Evolutionary conservation across 2,888 invertebrate species (phyloP), one percentile per base, ranked within the genome.

Genomic region (Vesta saturnalis): DNA sequence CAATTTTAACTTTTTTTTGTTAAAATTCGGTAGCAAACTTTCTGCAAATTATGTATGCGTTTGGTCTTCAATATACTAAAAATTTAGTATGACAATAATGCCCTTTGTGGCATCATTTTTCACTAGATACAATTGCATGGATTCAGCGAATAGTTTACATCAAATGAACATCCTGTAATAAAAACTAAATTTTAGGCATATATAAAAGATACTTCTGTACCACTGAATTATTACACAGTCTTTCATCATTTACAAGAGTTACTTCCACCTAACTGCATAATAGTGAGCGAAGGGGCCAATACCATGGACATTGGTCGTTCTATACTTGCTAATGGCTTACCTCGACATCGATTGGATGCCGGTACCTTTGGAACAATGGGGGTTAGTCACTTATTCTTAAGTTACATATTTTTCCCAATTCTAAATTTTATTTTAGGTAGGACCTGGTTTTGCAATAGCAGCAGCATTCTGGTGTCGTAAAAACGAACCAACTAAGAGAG

Each of bases 351-450:
- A 67, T 86, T 98, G 2, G 98, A 98, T 83, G 98, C 98, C 4
- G 98, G 97, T 64, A 96, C 97, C 1, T 98, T 97, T 83, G 98
- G 97, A 14, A 97, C 97, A 0, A 97, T 97, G 97, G 97, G 97
- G 43, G 96, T 89, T 72, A 82, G 85, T 80, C 43, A 58, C 35
- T 23, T 59, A 64, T 60, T 46, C 10, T 1, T 10, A 23, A 23
- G 3, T 23, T 23, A 39, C 39, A n/a, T n/a, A n/a, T n/a, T n/a
- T n/a, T n/a, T n/a, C n/a, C n/a, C 15, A 21, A 15, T 35, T 49
- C 35, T 59, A 23, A 23, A 23, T 8, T 23, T 23, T 23, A 70
- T 67, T 74, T 1, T 71, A 89, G 89, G 88, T 97, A 16, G 97
- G 97, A 0, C 89, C 92, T 0, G 97, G 96, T 0, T 97, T 94